These are phyloP conservation scores for Nibea albiflora DNA, from an alignment of 2,113 vertebrate species.

Conservation along the genomic window DNA sequence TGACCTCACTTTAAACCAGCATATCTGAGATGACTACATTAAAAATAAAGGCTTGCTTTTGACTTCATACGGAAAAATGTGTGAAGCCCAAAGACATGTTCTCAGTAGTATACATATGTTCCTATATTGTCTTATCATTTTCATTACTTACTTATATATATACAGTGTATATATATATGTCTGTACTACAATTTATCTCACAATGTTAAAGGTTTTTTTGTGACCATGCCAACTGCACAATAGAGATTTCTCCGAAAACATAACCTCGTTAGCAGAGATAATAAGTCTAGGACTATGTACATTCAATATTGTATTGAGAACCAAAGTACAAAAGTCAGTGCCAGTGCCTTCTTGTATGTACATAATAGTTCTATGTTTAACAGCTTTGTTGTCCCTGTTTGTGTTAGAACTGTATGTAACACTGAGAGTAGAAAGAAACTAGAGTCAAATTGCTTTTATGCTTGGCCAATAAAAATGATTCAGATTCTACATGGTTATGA, in stretches of 20 bases:
- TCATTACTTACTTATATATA: neutral
- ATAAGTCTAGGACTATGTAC: neutral
- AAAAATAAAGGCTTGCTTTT: constrained; percentile 49
- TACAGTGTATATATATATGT: too few species aligned
- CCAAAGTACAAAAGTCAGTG: neutral
- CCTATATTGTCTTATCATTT: constrained; percentile 3
- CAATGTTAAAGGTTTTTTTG: too few species aligned
- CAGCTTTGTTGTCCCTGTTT: neutral
- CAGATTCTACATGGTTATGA: too few species aligned
- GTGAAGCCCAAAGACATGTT: constrained; percentile 5
- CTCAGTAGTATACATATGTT: constrained; percentile 20
- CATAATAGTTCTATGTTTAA: too few species aligned
- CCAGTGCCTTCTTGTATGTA: too few species aligned
- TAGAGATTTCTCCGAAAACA: too few species aligned
- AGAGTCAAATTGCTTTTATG: too few species aligned
- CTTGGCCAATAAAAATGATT: too few species aligned
- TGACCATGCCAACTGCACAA: too few species aligned
- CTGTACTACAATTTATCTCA: too few species aligned
- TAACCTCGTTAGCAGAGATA: too few species aligned
- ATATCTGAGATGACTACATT: constrained; percentile 53
- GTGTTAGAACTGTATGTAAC: neutral
- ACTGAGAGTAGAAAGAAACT: too few species aligned
- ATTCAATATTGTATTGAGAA: neutral
- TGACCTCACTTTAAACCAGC: constrained; percentile 67
- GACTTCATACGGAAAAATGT: constrained; percentile 36